These are phyloP conservation scores for Thecophora atra DNA, from an alignment of 2,888 invertebrate species.

Conservation along the genomic window DNA sequence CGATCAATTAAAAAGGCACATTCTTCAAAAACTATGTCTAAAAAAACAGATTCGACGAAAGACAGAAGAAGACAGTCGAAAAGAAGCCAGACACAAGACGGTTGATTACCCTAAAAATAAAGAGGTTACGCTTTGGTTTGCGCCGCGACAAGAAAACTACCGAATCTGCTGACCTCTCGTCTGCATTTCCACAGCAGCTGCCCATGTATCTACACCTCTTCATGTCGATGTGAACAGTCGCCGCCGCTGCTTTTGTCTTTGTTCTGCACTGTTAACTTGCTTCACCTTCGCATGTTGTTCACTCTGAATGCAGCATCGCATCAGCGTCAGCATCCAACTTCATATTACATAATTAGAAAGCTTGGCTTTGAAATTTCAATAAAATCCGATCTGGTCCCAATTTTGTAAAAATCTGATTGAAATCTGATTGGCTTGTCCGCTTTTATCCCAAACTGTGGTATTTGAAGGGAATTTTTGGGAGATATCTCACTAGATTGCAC, in stretches of 20 bases:
- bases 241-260: background rate
- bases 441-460: no score
- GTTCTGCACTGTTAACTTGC: background rate
- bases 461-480: no score
- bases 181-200: conserved; percentile 7
- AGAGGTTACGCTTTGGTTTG: background rate
- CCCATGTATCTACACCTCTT: no score
- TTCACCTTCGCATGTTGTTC: background rate
- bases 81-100: background rate
- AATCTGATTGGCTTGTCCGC: no score
- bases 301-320: background rate
- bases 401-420: no score
- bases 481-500: no score
- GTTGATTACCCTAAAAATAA: background rate
- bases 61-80: no score
- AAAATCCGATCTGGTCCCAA: background rate
- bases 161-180: conserved; percentile 12
- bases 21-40: no score
- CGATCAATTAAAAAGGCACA: no score
- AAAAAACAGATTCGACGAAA: background rate
- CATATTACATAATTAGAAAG: no score
- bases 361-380: background rate
- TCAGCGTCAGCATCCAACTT: background rate
- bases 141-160: background rate
- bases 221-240: background rate